Base-by-base conservation (phyloP, 2,888 invertebrate species). In the Zaprionus bogoriensis region DNA sequence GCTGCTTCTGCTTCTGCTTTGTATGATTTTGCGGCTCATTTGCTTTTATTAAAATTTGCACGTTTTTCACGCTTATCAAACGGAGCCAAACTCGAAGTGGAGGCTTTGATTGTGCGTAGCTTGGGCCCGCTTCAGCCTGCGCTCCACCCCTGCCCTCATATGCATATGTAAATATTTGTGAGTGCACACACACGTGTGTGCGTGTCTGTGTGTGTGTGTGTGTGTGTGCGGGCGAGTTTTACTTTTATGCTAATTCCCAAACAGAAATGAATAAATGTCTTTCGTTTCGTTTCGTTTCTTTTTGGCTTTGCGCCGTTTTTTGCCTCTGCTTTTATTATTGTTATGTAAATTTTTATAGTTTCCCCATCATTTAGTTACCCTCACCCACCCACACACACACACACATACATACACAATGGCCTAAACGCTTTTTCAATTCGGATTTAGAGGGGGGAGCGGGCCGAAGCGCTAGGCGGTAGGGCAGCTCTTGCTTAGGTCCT, bases 281-380 rank as follows among this genome's bases (percentile, higher is more conserved):
- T 77, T 77, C 66, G 67, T 75, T 75, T 68, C 54, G n/a, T n/a
- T n/a, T n/a, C n/a, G n/a, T n/a, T n/a, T n/a, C n/a, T n/a, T n/a
- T 59, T 65, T 48, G 53, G 61, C 42, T 57, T 48, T 42, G 39
- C 45, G 47, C 36, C 47, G 64, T 62, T 55, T 58, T 62, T 66
- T 69, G 72, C 57, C 42, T 74, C 67, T 70, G 74, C 76, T 66
- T 76, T 82, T 85, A 77, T 85, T 81, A 81, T 81, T 81, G 86
- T 81, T 81, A 81, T 81, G 81, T 77, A 81, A 81, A 81, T 81
- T 81, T 81, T 81, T 85, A 85, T 81, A 81, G 86, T 81, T 81
- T 81, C 86, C 86, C 86, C 81, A 81, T 81, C 81, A 81, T 81
- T 81, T 81, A 81, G 83, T 77, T 61, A 57, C 57, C 53, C 62